phyloP scores from a whole-genome alignment of 1,140 invertebrate genomes.

The Polyergus mexicanus region DNA sequence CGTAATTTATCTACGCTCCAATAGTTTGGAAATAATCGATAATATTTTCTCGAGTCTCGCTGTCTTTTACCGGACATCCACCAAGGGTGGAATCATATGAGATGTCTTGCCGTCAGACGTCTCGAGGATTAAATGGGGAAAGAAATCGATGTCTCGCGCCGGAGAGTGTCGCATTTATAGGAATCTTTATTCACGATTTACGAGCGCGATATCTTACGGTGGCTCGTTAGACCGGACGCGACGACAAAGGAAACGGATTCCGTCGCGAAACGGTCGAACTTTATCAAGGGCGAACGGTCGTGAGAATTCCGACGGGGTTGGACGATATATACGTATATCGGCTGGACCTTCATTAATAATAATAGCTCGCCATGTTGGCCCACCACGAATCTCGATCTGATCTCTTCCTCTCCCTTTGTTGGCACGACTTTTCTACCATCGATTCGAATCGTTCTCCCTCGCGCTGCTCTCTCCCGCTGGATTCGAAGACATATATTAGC shows the following conservation, averaged over 20 bases:
- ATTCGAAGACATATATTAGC: conserved; percentile 49
- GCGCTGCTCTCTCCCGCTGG: conserved; percentile 17
- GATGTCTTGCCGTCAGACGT: not conserved
- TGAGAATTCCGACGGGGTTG: conserved; percentile 65
- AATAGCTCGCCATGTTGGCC: conserved; percentile 56
- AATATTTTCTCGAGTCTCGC: conserved; percentile 26
- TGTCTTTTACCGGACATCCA: conserved; percentile 18
- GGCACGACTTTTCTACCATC: conserved; percentile 46
- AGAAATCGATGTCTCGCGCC: not conserved
- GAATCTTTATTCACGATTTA: conserved; percentile 67
- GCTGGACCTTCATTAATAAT: conserved; percentile 72
- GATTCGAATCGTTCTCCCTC: conserved; percentile 44
- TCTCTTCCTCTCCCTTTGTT: conserved; percentile 52
- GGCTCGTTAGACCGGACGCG: conserved; percentile 66
- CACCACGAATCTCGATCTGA: conserved; percentile 18
- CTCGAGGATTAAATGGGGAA: not conserved
- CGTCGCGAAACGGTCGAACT: conserved; percentile 53
- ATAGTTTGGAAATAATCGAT: conserved; percentile 67
- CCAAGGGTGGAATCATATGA: not conserved
- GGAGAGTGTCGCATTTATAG: conserved; percentile 19
- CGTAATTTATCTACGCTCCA: conserved; percentile 55
- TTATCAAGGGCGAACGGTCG: conserved; percentile 42
- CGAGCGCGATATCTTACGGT: conserved; percentile 65
- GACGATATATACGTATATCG: conserved; percentile 66
- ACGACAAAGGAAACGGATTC: conserved; percentile 71